Base-by-base conservation (phyloP, 30 jellyfish, hydroid and myxozoan genomes). In the Morbakka virulenta region DNA sequence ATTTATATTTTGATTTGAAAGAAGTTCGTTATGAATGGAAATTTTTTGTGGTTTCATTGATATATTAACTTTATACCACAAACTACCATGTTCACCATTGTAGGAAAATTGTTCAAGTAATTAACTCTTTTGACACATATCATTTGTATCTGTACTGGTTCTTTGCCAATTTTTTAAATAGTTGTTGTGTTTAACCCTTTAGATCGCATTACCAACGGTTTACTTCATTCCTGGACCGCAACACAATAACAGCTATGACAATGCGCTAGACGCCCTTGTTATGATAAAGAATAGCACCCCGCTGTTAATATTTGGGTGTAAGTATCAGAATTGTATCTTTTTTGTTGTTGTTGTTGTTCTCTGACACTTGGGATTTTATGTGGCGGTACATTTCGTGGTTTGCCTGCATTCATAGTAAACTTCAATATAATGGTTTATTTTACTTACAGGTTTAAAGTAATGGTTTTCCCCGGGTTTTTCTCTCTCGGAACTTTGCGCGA, bases 171-270 rank as follows among this genome's bases (percentile, higher is more conserved):
- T 12, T 30, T 6, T 12, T 6, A 12, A 13, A 6, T 6, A 57
- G 11, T 9, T 6, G 6, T 6, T 57, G 27, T 29, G 4, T 1
- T 33, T 80, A 50, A 69, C 31, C 0, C 64, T 64, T 22, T 50
- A 87, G 96, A 53, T 87, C 35, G 93, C 80, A 1, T 89, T 87
- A 25, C 96, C 96, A 9, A 89, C 67, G 21, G 88, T 87, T 1
- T 81, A 78, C 35, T 74, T 76, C 74, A 79, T 87, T 78, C 96
- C 96, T 69, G 96, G 96, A 61, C 24, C 53, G 52, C 93, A 86
- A 30, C 88, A 77, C 74, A 70, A 79, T 52, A 69, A 79, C 36
- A 86, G 96, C 31, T 86, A 86, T 57, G 96, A 86, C 47, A 78
- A 86, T 76, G 79, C 93, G 33, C 86, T 86, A 25, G 96, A 86